Percentiles rank a stretch among this genome's conserved stretches.
Conservation (phyloP, 2,888 invertebrate genomes). For the Lasioglossum oenotherae region DNA sequence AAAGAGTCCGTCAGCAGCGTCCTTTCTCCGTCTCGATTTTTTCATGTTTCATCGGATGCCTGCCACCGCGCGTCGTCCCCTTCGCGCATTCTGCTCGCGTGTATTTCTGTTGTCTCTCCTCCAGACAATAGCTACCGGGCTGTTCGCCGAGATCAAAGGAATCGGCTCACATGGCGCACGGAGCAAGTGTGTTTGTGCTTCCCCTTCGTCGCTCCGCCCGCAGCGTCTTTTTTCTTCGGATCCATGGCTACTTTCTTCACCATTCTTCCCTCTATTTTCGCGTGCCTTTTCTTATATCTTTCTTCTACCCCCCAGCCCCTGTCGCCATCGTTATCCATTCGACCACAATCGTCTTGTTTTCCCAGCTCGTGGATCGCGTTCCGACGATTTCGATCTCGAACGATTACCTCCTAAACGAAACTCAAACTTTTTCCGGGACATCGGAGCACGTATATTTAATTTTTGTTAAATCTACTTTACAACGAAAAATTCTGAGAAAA, state of each 20-base stretch:
- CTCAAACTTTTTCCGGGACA: neutral
- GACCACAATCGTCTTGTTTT: neutral
- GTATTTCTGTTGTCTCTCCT: conserved; percentile 55
- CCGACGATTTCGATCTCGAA: conserved; percentile 9
- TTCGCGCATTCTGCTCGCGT: conserved; percentile 35
- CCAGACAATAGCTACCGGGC: conserved; percentile 51
- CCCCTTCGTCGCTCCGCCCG: conserved; percentile 14
- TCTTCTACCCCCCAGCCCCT: neutral
- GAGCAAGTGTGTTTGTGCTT: conserved; percentile 36
- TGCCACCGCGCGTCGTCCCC: neutral
- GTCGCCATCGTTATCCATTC: neutral
- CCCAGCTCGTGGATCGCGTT: conserved; percentile 14
- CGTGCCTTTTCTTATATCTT: neutral
- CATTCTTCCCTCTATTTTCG: conserved; percentile 19
- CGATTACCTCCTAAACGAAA: conserved; percentile 13
- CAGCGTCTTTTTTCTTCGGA: conserved; percentile 3
- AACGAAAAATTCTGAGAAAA: neutral
- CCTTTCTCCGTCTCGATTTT: conserved; percentile 48
- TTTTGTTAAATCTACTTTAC: neutral
- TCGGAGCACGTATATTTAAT: no score
- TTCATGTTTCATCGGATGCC: conserved; percentile 20
- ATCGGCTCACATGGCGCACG: conserved; percentile 32
- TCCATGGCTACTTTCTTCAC: neutral
- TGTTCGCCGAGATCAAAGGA: conserved; percentile 65
- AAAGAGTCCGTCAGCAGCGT: conserved; percentile 35